Base-by-base conservation (phyloP, 2,888 invertebrate species). In the Yponomeuta sedellus region DNA sequence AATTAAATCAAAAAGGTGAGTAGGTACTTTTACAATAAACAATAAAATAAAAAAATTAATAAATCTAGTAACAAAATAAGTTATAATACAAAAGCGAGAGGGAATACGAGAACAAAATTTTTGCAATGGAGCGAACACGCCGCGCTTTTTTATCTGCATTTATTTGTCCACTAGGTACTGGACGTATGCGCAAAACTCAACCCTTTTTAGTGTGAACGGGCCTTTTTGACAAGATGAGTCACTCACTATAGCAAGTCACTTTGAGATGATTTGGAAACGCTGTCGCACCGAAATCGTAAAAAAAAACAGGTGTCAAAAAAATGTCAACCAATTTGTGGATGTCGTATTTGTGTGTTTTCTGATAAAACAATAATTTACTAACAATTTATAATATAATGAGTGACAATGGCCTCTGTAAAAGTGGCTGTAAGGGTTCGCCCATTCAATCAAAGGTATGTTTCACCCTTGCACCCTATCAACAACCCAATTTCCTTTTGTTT, bases 381-480 rank as follows among this genome's bases (percentile, higher is more conserved):
- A 34, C 74, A 78, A 78, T 79, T 85, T 75, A 80, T 75, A 82
- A 83, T 85, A 91, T 91, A 90, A 91, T 91, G 91, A 84, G 87
- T 86, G 83, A 92, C 80, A 88, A 97, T 97, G 97, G 97, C 97
- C 81, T 97, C 97, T 77, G 95, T 97, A 79, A 97, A 97, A 93
- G 97, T 97, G 82, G 97, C 97, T 79, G 97, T 97, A 76, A 94
- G 97, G 92, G 96, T 97, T 88, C 94, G 97, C 83, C 97, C 97
- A 87, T 96, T 97, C 90, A 97, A 96, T 92, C 94, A 95, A 90
- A 96, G 97, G 97, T 97, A 82, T 80, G 85, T 76, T 66, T 22
- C 65, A 44, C 10, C 68, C 63, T 68, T 40, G 67, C 66, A 69
- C 70, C 70, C 69, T 40, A 67, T 71, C 74, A 74, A 68, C 66